Evolutionary conservation across 1,140 invertebrate genomes (phyloP).

Genomic region (Copidosoma floridanum): DNA sequence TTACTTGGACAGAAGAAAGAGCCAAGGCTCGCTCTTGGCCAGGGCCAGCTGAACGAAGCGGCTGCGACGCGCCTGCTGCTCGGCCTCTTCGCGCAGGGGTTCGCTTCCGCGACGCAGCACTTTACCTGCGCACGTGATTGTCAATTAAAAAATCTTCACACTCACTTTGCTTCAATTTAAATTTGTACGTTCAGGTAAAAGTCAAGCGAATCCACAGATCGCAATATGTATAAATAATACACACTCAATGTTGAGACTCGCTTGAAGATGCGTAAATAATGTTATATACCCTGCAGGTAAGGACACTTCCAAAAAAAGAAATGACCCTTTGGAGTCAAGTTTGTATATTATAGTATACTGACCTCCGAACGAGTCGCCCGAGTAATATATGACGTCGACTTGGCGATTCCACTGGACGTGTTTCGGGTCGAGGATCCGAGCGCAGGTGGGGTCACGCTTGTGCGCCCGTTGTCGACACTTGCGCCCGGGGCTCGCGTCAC

Average conservation of each 20-base stretch:
- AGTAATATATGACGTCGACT: constrained; percentile 32
- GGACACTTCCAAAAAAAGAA: not conserved
- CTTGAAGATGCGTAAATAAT: no score
- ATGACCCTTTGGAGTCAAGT: not conserved
- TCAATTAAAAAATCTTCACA: no score
- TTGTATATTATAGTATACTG: not conserved
- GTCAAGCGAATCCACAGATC: no score
- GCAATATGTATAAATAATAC: no score
- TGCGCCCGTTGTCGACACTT: no score
- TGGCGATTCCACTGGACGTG: constrained; percentile 27
- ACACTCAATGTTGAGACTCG: no score
- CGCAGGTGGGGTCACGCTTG: no score
- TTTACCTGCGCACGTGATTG: no score
- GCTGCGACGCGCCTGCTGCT: constrained; percentile 23
- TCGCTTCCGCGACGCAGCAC: constrained; percentile 22
- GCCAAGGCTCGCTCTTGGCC: constrained; percentile 23
- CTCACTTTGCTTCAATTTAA: no score
- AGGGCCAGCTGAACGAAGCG: constrained; percentile 21
- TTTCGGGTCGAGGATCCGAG: constrained; percentile 5
- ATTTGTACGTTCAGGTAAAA: no score
- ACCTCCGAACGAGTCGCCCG: constrained; percentile 19
- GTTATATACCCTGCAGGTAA: not conserved
- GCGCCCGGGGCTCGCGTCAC: constrained; percentile 2
- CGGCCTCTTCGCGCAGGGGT: constrained; percentile 29
- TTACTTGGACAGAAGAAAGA: constrained; percentile 20